Conservation (phyloP, 1,140 invertebrate genomes). For the Drosophila pruinosa region DNA sequence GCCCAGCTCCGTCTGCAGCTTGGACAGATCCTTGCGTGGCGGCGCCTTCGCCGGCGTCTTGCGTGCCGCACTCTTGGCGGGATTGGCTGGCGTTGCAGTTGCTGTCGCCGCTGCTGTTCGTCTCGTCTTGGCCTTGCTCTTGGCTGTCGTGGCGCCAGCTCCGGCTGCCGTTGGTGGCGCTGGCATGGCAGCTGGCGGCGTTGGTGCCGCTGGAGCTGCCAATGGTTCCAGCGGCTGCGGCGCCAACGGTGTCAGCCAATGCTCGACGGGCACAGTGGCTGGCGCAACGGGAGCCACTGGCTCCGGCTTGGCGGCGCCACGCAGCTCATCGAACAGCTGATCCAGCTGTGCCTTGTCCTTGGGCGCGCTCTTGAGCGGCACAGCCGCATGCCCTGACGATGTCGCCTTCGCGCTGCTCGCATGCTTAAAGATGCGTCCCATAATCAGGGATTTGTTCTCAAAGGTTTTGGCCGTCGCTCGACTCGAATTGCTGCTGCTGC, state of each 20-base stretch:
- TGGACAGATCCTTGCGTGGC: constrained; percentile 61
- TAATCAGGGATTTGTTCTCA: constrained; percentile 84
- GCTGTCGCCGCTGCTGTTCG: not conserved
- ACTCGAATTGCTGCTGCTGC: constrained; percentile 68
- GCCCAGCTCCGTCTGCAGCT: constrained; percentile 78
- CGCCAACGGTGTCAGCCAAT: not conserved
- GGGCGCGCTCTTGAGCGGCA: constrained; percentile 46
- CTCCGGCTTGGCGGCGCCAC: constrained; percentile 39
- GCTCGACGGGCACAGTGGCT: not conserved
- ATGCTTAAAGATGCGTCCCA: constrained; percentile 84
- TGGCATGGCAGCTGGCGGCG: constrained; percentile 29
- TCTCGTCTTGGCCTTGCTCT: not conserved
- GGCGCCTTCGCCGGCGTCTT: not conserved
- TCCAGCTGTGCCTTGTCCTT: constrained; percentile 76
- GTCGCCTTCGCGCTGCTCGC: constrained; percentile 77
- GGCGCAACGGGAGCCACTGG: not conserved
- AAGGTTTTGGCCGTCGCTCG: constrained; percentile 77
- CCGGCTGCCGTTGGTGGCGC: not conserved
- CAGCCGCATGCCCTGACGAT: constrained; percentile 10
- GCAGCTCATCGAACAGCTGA: constrained; percentile 75
- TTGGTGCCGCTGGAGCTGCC: constrained; percentile 37
- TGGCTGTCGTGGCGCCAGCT: not conserved
- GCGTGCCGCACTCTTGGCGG: not conserved
- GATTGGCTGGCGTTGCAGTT: not conserved
- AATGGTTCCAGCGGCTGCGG: constrained; percentile 37